These are phyloP conservation scores for Sebastes variabilis DNA, from an alignment of 2,797 vertebrate genomes.

Conservation along the genomic window DNA sequence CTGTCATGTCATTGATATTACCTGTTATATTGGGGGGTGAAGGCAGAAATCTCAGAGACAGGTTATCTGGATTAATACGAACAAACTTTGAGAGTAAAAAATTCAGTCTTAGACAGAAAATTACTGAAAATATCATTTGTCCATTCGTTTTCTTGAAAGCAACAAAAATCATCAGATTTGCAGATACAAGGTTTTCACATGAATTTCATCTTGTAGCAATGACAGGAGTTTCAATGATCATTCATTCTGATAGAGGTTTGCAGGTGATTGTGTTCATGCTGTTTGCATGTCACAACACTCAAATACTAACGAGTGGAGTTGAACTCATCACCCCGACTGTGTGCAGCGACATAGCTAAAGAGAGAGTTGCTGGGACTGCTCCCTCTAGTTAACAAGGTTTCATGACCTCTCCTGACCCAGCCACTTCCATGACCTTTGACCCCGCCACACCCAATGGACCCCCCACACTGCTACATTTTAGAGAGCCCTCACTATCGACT, in stretches of 20 bases:
- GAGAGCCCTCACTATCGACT: neutral
- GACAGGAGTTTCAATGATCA: neutral
- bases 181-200: neutral
- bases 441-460: neutral
- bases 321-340: neutral
- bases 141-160: neutral
- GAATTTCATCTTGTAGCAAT: neutral
- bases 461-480: slow-evolving; percentile 46
- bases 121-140: neutral
- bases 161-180: neutral
- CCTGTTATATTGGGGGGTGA: no score
- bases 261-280: slow-evolving; percentile 19
- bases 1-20: neutral
- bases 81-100: neutral
- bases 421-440: slow-evolving; percentile 38
- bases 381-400: slow-evolving; percentile 42
- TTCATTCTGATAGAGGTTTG: neutral
- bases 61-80: neutral
- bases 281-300: slow-evolving; percentile 35
- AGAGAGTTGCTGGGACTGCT: neutral
- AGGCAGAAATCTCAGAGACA: neutral
- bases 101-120: neutral
- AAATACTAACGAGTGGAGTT: neutral
- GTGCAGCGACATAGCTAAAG: neutral
- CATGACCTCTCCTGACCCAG: slow-evolving; percentile 24